Evolutionary conservation across 2,888 invertebrate genomes (phyloP).

Genomic region (Chesias legatella): DNA sequence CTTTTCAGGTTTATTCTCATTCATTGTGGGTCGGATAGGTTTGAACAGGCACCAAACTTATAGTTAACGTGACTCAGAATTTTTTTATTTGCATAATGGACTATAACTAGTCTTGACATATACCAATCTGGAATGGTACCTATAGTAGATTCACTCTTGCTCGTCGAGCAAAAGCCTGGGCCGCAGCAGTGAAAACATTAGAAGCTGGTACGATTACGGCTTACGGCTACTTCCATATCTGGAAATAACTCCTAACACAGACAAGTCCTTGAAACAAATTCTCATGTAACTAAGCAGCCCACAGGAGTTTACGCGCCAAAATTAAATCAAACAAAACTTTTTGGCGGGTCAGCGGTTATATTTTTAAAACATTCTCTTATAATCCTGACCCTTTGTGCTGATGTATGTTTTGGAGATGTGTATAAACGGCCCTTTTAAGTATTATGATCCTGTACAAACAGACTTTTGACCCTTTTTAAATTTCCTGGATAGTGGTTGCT

Average conservation of each 20-base stretch:
- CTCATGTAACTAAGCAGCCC: not conserved
- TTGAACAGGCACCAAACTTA: too few species aligned
- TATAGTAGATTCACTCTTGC: too few species aligned
- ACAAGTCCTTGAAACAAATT: conserved; percentile 7
- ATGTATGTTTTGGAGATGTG: conserved; percentile 19
- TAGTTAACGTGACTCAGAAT: too few species aligned
- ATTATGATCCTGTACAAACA: conserved; percentile 12
- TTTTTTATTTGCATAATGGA: too few species aligned
- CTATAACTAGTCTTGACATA: too few species aligned
- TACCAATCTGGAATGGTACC: too few species aligned
- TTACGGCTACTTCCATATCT: too few species aligned
- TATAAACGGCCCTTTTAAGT: conserved; percentile 15
- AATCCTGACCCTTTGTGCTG: conserved; percentile 22
- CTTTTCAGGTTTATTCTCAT: too few species aligned
- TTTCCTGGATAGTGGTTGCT: conserved; percentile 3
- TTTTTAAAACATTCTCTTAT: conserved; percentile 28
- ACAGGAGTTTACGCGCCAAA: conserved; percentile 19
- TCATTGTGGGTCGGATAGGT: too few species aligned
- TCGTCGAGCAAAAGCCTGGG: too few species aligned
- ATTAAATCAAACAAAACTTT: conserved; percentile 27
- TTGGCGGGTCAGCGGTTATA: conserved; percentile 21
- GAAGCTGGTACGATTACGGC: too few species aligned
- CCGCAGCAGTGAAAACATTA: too few species aligned
- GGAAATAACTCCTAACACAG: not conserved
- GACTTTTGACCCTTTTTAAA: conserved; percentile 14